Evolutionary conservation across 2,113 vertebrate genomes (phyloP), one percentile per base, ranked within the genome.

Genomic region (Macrotus californicus): DNA sequence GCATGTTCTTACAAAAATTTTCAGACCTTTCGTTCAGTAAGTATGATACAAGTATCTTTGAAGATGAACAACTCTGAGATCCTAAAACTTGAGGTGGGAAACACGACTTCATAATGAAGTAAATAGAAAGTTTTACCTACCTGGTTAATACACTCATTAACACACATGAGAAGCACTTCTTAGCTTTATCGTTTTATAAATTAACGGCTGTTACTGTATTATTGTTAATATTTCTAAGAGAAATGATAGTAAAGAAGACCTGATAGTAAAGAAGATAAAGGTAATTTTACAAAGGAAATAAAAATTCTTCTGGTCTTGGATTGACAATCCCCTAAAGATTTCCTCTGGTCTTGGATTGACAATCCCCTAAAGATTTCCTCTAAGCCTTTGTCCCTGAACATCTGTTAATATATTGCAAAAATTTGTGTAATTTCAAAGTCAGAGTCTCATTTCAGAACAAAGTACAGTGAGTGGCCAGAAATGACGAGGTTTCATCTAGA

Each of bases 361-460:
- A 92, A 41, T 41, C n/a, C 21, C 31, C 12, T 59, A 22, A 84
- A 94, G 31, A 87, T 81, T 89, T 91, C 26, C 61, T 88, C 24
- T 92, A 81, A 93, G 21, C 59, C 14, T 87, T 43, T 85, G 29
- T 82, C 39, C 54, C 21, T 69, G 21, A 93, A 73, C 81, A 80
- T 81, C 34, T 79, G 46, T 81, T 77, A 89, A 69, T 77, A 46
- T n/a, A 77, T 0, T 46, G 34, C 6, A 96, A 94, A 84, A 50
- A 48, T 54, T 92, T 70, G 76, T 89, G 7, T 76, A 92, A 59
- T 39, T 94, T 96, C 91, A 96, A 96, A 96, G 52, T 72, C 54
- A 89, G 22, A 52, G 1, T 94, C 70, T 94, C 46, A 87, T 67
- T 93, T 80, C 19, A 61, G 86, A 95, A 80, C 41, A 75, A 48